Evolutionary conservation across 30 jellyfish, hydroid and myxozoan genomes (phyloP), one percentile per base, ranked within the genome.

Genomic region (Chrysaora quinquecirrha): DNA sequence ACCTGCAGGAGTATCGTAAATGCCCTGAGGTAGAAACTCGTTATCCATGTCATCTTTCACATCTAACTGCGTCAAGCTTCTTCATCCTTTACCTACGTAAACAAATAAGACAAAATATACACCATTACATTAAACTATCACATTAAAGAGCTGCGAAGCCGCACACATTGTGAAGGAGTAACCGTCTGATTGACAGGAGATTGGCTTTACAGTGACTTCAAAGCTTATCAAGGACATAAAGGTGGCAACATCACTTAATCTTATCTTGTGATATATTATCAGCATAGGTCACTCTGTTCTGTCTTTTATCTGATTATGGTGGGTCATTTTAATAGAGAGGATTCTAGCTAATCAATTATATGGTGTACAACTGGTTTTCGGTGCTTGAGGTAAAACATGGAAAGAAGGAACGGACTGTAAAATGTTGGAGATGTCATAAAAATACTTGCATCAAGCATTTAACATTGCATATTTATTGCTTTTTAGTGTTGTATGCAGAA

Each of bases 41-140:
- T 69, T 86, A 95, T 84, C 99, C 99, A 95, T 95, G 99, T 95
- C 99, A 95, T 95, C 89, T 87, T 87, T 87, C 90, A 64, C 92
- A 73, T 48, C 56, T 82, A 75, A 31, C 84, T 49, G n/a, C n/a
- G n/a, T 82, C 83, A 82, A 43, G 48, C 34, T 82, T 82, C 92
- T 78, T 82, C 92, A 82, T 82, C 92, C 85, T 82, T 82, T 69
- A 74, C 79, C 70, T 71, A 66, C 32, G 79, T 27, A 23, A 69
- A 30, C 1, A 18, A 52, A 43, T 47, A 23, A 23, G 30, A 23
- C 69, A 35, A 47, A 34, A n/a, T n/a, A n/a, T n/a, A n/a, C n/a
- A n/a, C n/a, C n/a, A n/a, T n/a, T n/a, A n/a, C n/a, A n/a, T n/a
- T n/a, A n/a, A n/a, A n/a, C n/a, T n/a, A n/a, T n/a, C n/a, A n/a